Conservation (phyloP, 1,140 invertebrate genomes). For the Marisa cornuarietis region DNA sequence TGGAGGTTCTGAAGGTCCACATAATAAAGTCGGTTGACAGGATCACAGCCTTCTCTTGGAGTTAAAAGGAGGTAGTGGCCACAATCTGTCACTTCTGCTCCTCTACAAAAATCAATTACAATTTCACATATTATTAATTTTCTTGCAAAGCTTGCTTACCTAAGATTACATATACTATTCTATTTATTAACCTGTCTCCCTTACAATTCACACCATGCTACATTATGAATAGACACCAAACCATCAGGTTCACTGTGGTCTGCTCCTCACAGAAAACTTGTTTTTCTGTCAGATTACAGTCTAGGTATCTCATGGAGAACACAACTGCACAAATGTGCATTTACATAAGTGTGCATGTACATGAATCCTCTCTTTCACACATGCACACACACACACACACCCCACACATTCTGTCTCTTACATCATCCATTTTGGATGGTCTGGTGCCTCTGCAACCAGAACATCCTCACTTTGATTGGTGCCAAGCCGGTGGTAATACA, state of each 20-base stretch:
- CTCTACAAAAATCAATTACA: conserved; percentile 69
- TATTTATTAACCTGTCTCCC: too few relatives aligned
- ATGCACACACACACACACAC: neutral
- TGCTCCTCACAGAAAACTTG: too few relatives aligned
- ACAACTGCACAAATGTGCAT: too few relatives aligned
- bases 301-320: too few relatives aligned
- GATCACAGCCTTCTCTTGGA: conserved; percentile 82
- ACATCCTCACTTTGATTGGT: conserved; percentile 90
- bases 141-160: too few relatives aligned
- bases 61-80: conserved; percentile 86
- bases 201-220: too few relatives aligned
- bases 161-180: too few relatives aligned
- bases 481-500: conserved; percentile 91
- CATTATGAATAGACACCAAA: too few relatives aligned
- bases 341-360: too few relatives aligned
- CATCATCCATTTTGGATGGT: conserved; percentile 92
- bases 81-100: conserved; percentile 86
- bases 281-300: too few relatives aligned
- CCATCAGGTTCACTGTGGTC: too few relatives aligned
- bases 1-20: conserved; percentile 72
- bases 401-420: conserved; percentile 67
- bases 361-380: neutral
- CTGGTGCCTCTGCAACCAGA: conserved; percentile 88
- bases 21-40: conserved; percentile 87
- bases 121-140: neutral